Evolutionary conservation across 2,888 invertebrate species (phyloP).

Genomic region (Ennomos erosarius): DNA sequence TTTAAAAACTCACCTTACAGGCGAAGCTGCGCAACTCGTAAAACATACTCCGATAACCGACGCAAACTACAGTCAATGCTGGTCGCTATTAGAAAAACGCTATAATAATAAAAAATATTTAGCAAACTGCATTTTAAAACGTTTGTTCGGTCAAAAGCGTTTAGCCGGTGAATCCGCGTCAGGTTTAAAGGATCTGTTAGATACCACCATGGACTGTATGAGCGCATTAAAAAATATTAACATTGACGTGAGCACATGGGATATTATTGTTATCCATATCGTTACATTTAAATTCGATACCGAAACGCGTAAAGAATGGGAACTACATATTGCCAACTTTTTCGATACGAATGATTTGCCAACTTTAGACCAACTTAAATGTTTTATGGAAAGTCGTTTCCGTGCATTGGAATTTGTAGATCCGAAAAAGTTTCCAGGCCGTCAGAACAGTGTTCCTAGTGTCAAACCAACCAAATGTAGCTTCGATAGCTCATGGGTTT

Average conservation of each 20-base stretch:
- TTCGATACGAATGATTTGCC: slow-evolving; percentile 8
- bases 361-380: slow-evolving; percentile 10
- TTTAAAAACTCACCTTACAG: slow-evolving; percentile 12
- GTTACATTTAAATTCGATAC: background rate
- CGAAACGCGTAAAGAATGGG: background rate
- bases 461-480: too few relatives aligned
- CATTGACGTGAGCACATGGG: background rate
- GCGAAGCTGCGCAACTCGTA: slow-evolving; percentile 11
- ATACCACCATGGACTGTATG: slow-evolving; percentile 1
- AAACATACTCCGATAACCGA: slow-evolving; percentile 13
- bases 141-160: background rate
- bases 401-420: slow-evolving; percentile 11
- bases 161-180: background rate
- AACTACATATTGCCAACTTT: background rate
- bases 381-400: slow-evolving; percentile 13
- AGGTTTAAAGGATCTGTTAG: background rate
- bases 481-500: too few relatives aligned
- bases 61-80: slow-evolving; percentile 13
- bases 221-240: background rate
- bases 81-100: background rate
- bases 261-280: background rate
- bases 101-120: slow-evolving; percentile 1
- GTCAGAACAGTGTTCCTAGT: too few relatives aligned
- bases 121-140: too few relatives aligned
- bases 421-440: background rate